phyloP scores from a whole-genome alignment of 2,797 vertebrate species.

The Mormyrops boulengeri region DNA sequence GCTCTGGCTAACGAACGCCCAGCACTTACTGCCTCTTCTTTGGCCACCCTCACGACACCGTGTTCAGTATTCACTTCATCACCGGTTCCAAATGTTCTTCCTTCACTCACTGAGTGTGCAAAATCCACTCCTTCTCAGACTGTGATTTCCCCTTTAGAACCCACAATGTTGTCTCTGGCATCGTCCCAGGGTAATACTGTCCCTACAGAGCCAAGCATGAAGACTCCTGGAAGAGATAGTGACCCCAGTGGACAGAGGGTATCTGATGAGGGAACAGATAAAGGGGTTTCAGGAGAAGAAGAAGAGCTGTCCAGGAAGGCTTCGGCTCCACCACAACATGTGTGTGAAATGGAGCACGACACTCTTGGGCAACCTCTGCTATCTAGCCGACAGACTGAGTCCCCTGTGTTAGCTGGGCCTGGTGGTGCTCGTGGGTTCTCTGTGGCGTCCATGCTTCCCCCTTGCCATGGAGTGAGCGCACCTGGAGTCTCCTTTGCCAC shows the following conservation, averaged over 20 bases:
- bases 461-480: slow-evolving; percentile 62
- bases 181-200: slow-evolving; percentile 32
- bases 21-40: slow-evolving; percentile 33
- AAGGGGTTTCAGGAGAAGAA: slow-evolving; percentile 43
- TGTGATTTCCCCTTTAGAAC: slow-evolving; percentile 37
- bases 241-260: slow-evolving; percentile 37
- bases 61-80: slow-evolving; percentile 34
- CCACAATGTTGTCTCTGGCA: slow-evolving; percentile 30
- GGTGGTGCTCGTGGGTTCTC: slow-evolving; percentile 84
- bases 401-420: slow-evolving; percentile 75
- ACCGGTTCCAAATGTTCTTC: slow-evolving; percentile 29
- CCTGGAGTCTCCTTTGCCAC: slow-evolving; percentile 69
- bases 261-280: slow-evolving; percentile 48
- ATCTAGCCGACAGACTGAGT: slow-evolving; percentile 75
- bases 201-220: slow-evolving; percentile 43
- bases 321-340: slow-evolving; percentile 59
- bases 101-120: slow-evolving; percentile 44
- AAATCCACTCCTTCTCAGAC: slow-evolving; percentile 42
- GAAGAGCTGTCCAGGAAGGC: slow-evolving; percentile 62
- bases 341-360: slow-evolving; percentile 77
- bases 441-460: slow-evolving; percentile 93
- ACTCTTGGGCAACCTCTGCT: slow-evolving; percentile 60
- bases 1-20: slow-evolving; percentile 34
- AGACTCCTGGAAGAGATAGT: slow-evolving; percentile 33
- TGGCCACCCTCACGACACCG: slow-evolving; percentile 28